Conservation (phyloP, 2,113 vertebrate genomes). For the Sinocyclocheilus maitianheensis region DNA sequence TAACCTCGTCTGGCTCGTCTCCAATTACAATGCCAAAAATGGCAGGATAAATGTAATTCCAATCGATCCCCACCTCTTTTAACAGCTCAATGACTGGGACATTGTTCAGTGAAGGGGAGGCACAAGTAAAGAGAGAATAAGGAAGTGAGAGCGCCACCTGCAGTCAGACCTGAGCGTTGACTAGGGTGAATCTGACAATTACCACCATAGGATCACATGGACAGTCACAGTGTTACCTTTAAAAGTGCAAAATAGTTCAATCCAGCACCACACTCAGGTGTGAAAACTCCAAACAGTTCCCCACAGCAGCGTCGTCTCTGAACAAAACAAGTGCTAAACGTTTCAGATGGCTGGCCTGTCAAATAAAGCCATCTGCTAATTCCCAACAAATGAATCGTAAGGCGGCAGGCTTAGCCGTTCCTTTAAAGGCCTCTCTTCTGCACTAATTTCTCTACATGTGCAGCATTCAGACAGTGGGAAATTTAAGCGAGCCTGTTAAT, state of each 20-base stretch:
- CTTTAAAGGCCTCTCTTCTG: constrained; percentile 48
- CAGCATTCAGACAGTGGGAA: constrained; percentile 50
- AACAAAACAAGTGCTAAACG: constrained; percentile 40
- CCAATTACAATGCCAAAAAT: constrained; percentile 50
- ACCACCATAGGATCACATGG: neutral
- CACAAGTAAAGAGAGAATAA: neutral
- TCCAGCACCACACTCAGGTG: constrained; percentile 37
- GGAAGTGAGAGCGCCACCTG: constrained; percentile 1
- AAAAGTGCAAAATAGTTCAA: constrained; percentile 27
- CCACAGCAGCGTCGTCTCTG: neutral
- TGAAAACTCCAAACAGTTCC: constrained; percentile 22
- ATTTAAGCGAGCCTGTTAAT: constrained; percentile 65
- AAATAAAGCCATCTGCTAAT: constrained; percentile 49
- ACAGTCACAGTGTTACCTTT: constrained; percentile 3
- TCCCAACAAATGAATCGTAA: constrained; percentile 56
- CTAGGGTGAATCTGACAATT: neutral
- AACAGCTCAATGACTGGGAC: constrained; percentile 54
- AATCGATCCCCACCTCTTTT: constrained; percentile 59
- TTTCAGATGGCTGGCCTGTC: constrained; percentile 34
- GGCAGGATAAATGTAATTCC: constrained; percentile 56
- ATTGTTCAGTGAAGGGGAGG: constrained; percentile 23
- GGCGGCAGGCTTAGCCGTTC: constrained; percentile 48
- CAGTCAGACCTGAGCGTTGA: neutral
- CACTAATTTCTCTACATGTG: constrained; percentile 24
- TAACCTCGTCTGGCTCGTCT: constrained; percentile 43